Evolutionary conservation across 2,113 vertebrate genomes (phyloP).

Genomic region (Microcebus ravelobensis): DNA sequence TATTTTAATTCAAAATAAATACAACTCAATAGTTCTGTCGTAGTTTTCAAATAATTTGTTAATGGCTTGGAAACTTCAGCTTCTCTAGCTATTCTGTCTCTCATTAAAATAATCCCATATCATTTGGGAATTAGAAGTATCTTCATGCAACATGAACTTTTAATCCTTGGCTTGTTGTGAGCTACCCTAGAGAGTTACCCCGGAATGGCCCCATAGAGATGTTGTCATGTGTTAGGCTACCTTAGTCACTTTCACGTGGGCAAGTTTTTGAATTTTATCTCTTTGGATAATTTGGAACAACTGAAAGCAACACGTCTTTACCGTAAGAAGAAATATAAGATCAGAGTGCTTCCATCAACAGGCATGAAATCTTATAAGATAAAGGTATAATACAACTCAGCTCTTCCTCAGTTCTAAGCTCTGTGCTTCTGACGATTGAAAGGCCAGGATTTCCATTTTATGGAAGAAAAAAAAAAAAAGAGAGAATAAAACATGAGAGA

Average conservation of each 20-base stretch:
- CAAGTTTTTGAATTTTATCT: not conserved
- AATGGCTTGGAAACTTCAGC: not conserved
- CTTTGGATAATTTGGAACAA: not conserved
- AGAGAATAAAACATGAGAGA: not conserved
- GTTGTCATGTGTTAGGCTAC: not conserved
- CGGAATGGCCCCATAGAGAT: not conserved
- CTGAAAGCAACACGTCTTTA: not conserved
- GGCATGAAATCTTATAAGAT: not conserved
- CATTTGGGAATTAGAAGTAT: conserved; percentile 2
- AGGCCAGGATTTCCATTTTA: conserved; percentile 41
- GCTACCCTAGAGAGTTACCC: not conserved
- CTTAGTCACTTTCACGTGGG: not conserved
- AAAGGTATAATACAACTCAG: not conserved
- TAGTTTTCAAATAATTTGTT: conserved; percentile 11
- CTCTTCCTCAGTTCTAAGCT: not conserved
- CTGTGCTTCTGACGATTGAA: not conserved
- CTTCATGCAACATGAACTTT: not conserved
- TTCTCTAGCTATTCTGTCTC: not conserved
- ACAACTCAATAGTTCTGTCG: not conserved
- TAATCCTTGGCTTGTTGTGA: not conserved
- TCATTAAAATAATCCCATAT: conserved; percentile 15
- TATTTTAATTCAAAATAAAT: conserved; percentile 48
- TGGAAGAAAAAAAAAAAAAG: not conserved
- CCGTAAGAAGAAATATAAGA: not conserved
- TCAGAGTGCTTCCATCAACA: not conserved